These are phyloP conservation scores for Brachyistius frenatus DNA, from an alignment of 2,113 vertebrate species.

Conservation along the genomic window DNA sequence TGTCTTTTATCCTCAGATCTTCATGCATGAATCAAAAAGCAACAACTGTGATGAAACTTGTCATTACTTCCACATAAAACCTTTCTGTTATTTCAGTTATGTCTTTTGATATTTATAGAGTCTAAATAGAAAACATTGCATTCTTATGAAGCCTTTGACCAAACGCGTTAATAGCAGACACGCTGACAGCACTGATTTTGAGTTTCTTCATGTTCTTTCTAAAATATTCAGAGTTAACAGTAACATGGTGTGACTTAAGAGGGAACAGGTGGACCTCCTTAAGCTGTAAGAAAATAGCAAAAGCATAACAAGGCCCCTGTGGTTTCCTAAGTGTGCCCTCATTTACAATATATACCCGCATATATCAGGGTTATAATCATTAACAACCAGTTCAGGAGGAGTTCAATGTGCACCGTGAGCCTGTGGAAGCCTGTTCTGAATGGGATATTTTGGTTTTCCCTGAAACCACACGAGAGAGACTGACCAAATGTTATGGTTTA, in stretches of 20 bases:
- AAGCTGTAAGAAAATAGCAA: constrained; percentile 74
- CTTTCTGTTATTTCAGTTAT: no score
- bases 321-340: constrained; percentile 83
- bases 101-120: no score
- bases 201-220: constrained; percentile 40
- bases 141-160: no score
- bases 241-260: constrained; percentile 58
- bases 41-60: not conserved
- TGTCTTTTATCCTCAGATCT: constrained; percentile 56
- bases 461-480: constrained; percentile 71
- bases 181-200: constrained; percentile 47
- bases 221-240: constrained; percentile 53
- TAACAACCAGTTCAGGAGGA: constrained; percentile 79
- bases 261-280: constrained; percentile 79
- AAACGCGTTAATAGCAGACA: not conserved
- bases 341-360: constrained; percentile 77
- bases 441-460: constrained; percentile 70
- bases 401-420: constrained; percentile 73
- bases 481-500: constrained; percentile 81
- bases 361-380: constrained; percentile 82
- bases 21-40: constrained; percentile 9
- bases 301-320: constrained; percentile 82
- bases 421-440: constrained; percentile 62
- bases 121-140: no score
- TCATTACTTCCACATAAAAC: no score